Base-by-base conservation (phyloP, 2,888 invertebrate genomes). In the Trypoxylon attenuatum region DNA sequence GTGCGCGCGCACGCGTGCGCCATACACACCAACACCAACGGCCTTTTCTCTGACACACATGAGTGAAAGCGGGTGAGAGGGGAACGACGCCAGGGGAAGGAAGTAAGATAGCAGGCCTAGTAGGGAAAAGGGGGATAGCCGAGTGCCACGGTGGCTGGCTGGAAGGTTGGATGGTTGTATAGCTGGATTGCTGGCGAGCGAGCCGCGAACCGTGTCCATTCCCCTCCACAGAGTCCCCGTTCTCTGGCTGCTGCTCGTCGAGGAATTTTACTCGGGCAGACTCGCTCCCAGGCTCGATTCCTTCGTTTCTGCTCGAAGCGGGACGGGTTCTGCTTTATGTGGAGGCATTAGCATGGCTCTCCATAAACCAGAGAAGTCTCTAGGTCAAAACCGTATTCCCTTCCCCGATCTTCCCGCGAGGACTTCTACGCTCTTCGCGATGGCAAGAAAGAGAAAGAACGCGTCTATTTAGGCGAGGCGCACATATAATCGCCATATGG, bases 181-280 rank as follows among this genome's bases (percentile, higher is more conserved):
- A 10, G 65, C 62, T 69, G 49, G 68, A 59, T 66, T 59, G 72
- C 82, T 81, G 79, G 84, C 82, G 75, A 81, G 84, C 84, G 79
- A 82, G 80, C 83, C 83, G 73, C 81, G 78, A 78, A 73, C 79
- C 81, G 76, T 75, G 72, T 69, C 77, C 71, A 68, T 56, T 66
- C 76, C 62, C 69, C 68, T 68, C 61, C 47, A 57, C 39, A 46
- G 41, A 4, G 33, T 13, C 13, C 5, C 6, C 5, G 2, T 5
- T 53, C 60, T 61, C 54, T 51, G 55, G 50, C 53, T 49, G 54
- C 43, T 61, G 69, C 81, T 76, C 78, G 79, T 77, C 80, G 81
- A 86, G 85, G 85, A 86, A 86, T 86, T 85, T 84, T 84, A 82
- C 83, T 82, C 80, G 73, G 77, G 79, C 77, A 83, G 84, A 85